Evolutionary conservation across 2,797 vertebrate species (phyloP).

Genomic region (Ptychadena robeensis): DNA sequence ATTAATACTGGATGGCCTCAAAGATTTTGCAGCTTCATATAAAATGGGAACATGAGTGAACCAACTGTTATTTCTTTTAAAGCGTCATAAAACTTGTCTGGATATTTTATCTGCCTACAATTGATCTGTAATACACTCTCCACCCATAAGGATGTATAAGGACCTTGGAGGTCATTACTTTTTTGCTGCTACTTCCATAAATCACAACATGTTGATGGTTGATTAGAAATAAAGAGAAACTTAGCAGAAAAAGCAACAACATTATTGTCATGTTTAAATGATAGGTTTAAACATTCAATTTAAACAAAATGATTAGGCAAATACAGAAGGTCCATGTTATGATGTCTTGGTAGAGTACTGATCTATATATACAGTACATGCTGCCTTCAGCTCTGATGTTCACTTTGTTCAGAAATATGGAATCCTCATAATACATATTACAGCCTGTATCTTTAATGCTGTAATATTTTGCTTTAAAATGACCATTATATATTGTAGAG

Average conservation of each 20-base stretch:
- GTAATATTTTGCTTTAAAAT: too few species aligned
- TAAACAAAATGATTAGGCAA: background rate
- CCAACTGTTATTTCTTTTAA: constrained; percentile 31
- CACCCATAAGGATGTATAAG: constrained; percentile 2
- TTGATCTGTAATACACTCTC: constrained; percentile 18
- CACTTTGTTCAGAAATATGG: too few species aligned
- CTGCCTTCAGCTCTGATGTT: too few species aligned
- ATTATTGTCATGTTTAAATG: background rate
- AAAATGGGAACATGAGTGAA: constrained; percentile 37
- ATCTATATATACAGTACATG: too few species aligned
- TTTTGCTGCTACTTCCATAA: too few species aligned
- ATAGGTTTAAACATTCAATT: background rate
- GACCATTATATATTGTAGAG: too few species aligned
- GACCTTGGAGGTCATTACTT: constrained; percentile 29
- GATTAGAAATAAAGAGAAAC: background rate
- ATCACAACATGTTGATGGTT: background rate
- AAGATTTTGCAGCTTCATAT: constrained; percentile 38
- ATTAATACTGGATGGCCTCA: constrained; percentile 40
- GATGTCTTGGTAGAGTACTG: too few species aligned
- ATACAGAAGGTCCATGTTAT: background rate
- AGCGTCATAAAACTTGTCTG: constrained; percentile 40
- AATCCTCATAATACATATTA: too few species aligned
- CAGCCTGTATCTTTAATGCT: too few species aligned
- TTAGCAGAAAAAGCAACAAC: background rate
- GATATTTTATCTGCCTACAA: constrained; percentile 43